Evolutionary conservation across 2,113 vertebrate species (phyloP).

Genomic region (Clarias magur): DNA sequence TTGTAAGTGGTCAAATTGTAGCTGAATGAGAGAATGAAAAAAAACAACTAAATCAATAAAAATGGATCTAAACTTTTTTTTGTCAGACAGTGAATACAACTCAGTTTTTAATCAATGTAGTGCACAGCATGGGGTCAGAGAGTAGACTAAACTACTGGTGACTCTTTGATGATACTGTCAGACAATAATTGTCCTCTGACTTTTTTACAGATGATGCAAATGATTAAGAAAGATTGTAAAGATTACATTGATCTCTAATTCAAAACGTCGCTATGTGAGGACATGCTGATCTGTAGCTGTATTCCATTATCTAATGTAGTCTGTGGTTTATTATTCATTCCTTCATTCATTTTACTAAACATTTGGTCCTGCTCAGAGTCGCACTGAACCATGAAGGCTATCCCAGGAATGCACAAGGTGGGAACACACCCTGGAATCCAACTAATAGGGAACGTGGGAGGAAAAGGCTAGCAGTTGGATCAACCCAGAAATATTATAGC

Average conservation of each 20-base stretch:
- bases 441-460: neutral
- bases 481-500: neutral
- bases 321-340: neutral
- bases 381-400: neutral
- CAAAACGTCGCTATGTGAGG: neutral
- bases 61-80: neutral
- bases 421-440: constrained; percentile 7
- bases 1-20: neutral
- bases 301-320: neutral
- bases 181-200: neutral
- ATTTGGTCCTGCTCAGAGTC: neutral
- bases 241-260: neutral
- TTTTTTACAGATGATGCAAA: neutral
- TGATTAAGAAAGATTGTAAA: neutral
- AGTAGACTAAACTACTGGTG: constrained; percentile 13
- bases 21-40: neutral
- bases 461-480: neutral
- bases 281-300: neutral
- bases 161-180: constrained; percentile 51
- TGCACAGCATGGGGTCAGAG: neutral
- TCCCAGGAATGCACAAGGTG: neutral
- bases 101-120: neutral
- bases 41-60: neutral
- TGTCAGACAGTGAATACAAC: neutral
- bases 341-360: neutral